These are phyloP conservation scores for Drosophila mayri DNA, from an alignment of 1,140 invertebrate genomes.

Conservation along the genomic window DNA sequence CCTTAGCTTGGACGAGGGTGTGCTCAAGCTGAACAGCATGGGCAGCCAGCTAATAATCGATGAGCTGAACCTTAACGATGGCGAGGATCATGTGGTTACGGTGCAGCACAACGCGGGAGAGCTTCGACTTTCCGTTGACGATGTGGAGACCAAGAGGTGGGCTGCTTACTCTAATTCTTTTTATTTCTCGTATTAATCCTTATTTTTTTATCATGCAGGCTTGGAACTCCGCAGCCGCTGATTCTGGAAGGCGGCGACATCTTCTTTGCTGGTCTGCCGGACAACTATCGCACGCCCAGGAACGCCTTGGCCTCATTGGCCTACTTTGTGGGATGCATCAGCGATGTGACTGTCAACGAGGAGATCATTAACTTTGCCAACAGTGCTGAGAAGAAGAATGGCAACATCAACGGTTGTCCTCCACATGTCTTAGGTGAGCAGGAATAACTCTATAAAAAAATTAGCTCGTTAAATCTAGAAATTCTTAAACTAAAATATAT, in stretches of 20 bases:
- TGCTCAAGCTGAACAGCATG: conserved; percentile 89
- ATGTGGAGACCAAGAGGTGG: conserved; percentile 89
- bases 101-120: conserved; percentile 89
- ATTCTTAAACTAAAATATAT: not conserved
- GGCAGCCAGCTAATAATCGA: conserved; percentile 87
- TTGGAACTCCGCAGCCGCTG: conserved; percentile 86
- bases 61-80: conserved; percentile 92
- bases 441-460: too few relatives aligned
- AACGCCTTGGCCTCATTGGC: conserved; percentile 80
- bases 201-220: not conserved
- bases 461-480: not conserved
- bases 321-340: conserved; percentile 94
- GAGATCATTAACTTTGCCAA: conserved; percentile 93
- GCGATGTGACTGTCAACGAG: conserved; percentile 94
- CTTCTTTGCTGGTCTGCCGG: conserved; percentile 94
- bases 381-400: conserved; percentile 88
- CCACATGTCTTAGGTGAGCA: conserved; percentile 74
- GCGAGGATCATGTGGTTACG: conserved; percentile 96
- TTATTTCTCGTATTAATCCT: conserved; percentile 14
- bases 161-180: conserved; percentile 2
- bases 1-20: conserved; percentile 89
- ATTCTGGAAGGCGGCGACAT: conserved; percentile 88
- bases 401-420: conserved; percentile 89
- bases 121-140: conserved; percentile 93
- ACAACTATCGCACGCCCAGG: conserved; percentile 85